Percentiles rank a stretch among this genome's conserved stretches.
Evolutionary conservation across 2,888 invertebrate genomes (phyloP).

Genomic region (Mamestra brassicae): DNA sequence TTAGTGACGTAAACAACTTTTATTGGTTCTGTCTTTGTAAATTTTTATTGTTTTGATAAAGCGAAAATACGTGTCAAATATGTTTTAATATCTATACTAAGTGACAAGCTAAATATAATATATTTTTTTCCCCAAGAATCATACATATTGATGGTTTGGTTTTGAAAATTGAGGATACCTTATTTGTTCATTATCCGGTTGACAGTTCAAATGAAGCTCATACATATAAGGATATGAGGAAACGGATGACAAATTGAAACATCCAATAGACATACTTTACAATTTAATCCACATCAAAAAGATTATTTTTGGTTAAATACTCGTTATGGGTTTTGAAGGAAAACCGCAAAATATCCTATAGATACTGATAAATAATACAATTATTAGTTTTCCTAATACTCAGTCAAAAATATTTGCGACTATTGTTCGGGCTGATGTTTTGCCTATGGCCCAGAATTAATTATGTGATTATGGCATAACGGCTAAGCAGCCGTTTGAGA

Average conservation of each 20-base stretch:
- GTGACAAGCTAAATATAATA: too few species aligned
- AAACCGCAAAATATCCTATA: neutral
- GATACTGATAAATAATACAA: neutral
- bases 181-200: neutral
- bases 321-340: neutral
- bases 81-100: too few species aligned
- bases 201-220: neutral
- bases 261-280: neutral
- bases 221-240: neutral
- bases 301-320: neutral
- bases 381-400: neutral
- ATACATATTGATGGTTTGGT: neutral
- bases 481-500: too few species aligned
- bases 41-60: too few species aligned
- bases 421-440: too few species aligned
- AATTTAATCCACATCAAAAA: neutral
- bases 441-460: too few species aligned
- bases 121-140: neutral
- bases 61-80: too few species aligned
- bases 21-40: too few species aligned
- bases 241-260: neutral
- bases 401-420: neutral
- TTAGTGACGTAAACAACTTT: too few species aligned
- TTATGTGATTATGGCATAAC: too few species aligned
- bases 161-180: neutral